A percentile compares a stretch with the other conserved stretches of the same genome.
Evolutionary conservation across 2,797 vertebrate species (phyloP).

Genomic region (Myiotriccus ornatus): DNA sequence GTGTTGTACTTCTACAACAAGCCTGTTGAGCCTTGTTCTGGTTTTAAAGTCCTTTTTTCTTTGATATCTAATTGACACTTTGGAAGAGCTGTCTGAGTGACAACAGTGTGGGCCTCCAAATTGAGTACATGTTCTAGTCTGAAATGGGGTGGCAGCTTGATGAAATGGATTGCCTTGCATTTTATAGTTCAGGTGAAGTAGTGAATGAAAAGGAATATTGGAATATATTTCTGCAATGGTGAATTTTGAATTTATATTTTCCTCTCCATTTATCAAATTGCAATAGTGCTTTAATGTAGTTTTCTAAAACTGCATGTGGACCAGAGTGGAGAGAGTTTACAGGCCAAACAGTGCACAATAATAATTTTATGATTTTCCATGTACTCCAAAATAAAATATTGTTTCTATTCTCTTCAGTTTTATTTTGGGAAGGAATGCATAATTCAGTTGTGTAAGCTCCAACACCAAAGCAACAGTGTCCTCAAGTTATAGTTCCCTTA

Average conservation of each 20-base stretch:
- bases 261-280: background rate
- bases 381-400: background rate
- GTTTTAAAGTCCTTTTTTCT: background rate
- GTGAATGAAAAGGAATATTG: background rate
- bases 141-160: background rate
- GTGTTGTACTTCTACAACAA: background rate
- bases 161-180: background rate
- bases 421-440: background rate
- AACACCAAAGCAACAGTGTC: rapidly evolving
- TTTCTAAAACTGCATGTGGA: background rate
- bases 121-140: background rate
- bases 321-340: background rate
- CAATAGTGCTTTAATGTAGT: background rate
- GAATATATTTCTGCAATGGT: background rate
- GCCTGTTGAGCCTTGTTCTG: background rate
- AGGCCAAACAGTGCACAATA: background rate
- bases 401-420: background rate
- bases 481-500: background rate
- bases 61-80: background rate
- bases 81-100: background rate
- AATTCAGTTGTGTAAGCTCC: background rate
- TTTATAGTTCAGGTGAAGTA: background rate
- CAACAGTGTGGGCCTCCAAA: background rate
- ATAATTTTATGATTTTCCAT: background rate
- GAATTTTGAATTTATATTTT: background rate